phyloP scores from a whole-genome alignment of 2,113 vertebrate genomes.

The Setophaga petechia region DNA sequence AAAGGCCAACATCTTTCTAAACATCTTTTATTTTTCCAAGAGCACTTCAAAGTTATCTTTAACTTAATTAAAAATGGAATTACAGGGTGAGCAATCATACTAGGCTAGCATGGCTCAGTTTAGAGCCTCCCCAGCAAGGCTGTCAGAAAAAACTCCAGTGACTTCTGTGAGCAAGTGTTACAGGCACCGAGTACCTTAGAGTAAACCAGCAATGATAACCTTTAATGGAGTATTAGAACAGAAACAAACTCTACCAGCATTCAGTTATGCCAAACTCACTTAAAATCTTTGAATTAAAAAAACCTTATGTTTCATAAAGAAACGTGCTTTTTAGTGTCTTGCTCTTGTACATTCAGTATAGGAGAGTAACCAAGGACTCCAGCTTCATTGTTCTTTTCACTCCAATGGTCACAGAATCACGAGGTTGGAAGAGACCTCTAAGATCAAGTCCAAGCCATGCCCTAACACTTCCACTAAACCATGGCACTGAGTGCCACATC shows the following conservation, averaged over 20 bases:
- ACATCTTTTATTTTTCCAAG: slow-evolving; percentile 14
- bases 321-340: not conserved
- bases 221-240: not conserved
- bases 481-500: fast-evolving
- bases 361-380: not conserved
- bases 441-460: fast-evolving
- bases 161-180: not conserved
- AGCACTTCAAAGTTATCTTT: slow-evolving; percentile 22
- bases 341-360: not conserved
- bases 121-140: not conserved
- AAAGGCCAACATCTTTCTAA: not conserved
- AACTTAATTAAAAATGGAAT: slow-evolving; percentile 15
- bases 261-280: not conserved
- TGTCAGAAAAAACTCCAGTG: not conserved
- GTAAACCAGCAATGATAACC: not conserved
- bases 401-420: not conserved
- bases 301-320: fast-evolving
- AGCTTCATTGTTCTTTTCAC: not conserved
- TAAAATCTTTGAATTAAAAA: not conserved
- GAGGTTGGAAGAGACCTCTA: not conserved
- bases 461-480: not conserved
- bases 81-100: not conserved
- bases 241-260: not conserved
- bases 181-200: not conserved
- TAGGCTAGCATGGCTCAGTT: not conserved